Percentiles rank a stretch among this genome's conserved stretches.
Evolutionary conservation across 2,113 vertebrate genomes (phyloP).

Genomic region (Microcebus ravelobensis): DNA sequence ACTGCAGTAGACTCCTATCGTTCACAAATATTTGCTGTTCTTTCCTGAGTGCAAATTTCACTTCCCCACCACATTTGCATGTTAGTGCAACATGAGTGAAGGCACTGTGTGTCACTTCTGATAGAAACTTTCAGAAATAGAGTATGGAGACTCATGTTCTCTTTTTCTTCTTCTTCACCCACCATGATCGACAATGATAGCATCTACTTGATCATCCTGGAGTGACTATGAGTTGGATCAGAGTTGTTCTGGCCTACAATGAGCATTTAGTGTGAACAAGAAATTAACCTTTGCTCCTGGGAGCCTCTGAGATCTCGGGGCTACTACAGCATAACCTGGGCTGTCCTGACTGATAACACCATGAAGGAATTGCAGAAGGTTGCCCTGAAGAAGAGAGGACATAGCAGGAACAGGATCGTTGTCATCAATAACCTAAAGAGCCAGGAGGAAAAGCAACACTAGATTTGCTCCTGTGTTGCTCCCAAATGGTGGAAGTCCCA

Average conservation of each 20-base stretch:
- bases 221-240: not conserved
- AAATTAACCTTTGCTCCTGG: not conserved
- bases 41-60: not conserved
- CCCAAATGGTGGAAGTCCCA: not conserved
- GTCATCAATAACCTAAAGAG: not conserved
- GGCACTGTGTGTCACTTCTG: not conserved
- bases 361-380: not conserved
- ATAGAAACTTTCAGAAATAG: not conserved
- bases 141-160: not conserved
- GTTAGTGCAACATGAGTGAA: not conserved
- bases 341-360: not conserved
- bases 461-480: not conserved
- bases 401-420: not conserved
- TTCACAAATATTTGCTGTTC: not conserved
- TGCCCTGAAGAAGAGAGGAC: not conserved
- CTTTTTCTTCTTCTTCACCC: not conserved
- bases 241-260: not conserved
- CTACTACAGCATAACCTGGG: not conserved
- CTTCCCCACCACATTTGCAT: not conserved
- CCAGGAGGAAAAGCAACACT: not conserved
- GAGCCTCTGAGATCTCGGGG: not conserved
- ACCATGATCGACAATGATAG: not conserved
- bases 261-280: not conserved
- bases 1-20: not conserved
- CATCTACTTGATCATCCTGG: not conserved